phyloP scores from a whole-genome alignment of 2,888 invertebrate species.

The Watsonalla binaria region DNA sequence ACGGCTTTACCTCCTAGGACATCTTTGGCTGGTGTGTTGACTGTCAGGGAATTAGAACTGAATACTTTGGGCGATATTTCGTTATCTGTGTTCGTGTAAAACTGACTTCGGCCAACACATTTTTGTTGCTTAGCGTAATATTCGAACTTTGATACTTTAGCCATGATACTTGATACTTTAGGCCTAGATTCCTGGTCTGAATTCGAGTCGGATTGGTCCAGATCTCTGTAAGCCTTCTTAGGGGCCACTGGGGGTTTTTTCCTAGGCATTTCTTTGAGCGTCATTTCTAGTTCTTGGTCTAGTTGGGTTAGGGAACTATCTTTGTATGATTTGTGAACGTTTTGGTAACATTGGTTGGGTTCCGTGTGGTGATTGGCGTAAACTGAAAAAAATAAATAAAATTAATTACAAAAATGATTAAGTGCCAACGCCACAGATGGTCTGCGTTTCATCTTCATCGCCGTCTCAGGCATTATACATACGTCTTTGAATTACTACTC shows the following conservation, averaged over 20 bases:
- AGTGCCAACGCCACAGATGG: too few species aligned
- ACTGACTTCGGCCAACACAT: conserved; percentile 65
- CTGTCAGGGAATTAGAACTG: conserved; percentile 86
- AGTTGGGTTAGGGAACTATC: conserved; percentile 55
- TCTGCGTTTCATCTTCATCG: too few species aligned
- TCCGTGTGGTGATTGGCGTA: conserved; percentile 49
- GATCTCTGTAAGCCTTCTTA: conserved; percentile 75
- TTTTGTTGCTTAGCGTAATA: conserved; percentile 84
- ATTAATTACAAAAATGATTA: too few species aligned
- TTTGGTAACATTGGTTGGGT: conserved; percentile 55
- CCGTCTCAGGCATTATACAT: too few species aligned
- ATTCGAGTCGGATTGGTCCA: conserved; percentile 66
- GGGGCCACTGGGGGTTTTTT: conserved; percentile 83
- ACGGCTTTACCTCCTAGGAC: conserved; percentile 83
- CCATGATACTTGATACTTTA: conserved; percentile 79
- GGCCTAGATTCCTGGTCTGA: conserved; percentile 69
- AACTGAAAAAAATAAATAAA: conserved; percentile 51
- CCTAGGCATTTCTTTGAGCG: conserved; percentile 70
- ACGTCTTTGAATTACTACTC: too few species aligned
- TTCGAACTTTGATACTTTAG: conserved; percentile 89
- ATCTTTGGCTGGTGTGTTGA: conserved; percentile 89
- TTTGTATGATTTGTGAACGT: conserved; percentile 54
- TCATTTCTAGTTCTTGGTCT: conserved; percentile 67
- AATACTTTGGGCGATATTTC: conserved; percentile 88
- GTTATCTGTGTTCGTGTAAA: conserved; percentile 61